phyloP scores from a whole-genome alignment of 2,888 invertebrate species.

The Campoletis raptor region DNA sequence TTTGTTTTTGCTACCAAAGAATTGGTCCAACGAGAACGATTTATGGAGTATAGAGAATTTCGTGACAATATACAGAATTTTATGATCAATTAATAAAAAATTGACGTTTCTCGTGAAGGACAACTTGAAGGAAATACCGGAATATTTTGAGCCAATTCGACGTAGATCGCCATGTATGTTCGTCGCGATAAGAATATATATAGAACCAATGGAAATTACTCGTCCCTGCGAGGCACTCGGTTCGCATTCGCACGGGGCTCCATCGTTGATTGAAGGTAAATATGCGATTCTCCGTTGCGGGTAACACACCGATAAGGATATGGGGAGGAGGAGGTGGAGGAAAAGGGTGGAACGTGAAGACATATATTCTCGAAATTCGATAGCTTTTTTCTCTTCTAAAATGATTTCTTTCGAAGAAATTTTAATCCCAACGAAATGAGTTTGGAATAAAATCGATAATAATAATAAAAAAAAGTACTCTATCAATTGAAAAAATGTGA shows the following conservation, averaged over 20 bases:
- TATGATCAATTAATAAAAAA: too few relatives aligned
- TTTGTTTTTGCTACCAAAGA: background rate
- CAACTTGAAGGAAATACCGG: background rate
- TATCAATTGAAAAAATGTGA: background rate
- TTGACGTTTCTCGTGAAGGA: background rate
- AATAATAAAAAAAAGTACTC: background rate
- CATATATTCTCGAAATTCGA: background rate
- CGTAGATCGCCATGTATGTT: background rate
- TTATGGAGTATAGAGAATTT: background rate
- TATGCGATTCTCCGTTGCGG: slow-evolving; percentile 40
- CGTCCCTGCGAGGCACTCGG: slow-evolving; percentile 31
- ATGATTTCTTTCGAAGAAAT: background rate
- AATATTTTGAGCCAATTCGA: background rate
- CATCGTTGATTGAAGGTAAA: slow-evolving; percentile 61
- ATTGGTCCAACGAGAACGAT: background rate
- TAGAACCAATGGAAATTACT: slow-evolving; percentile 18
- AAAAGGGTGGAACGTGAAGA: background rate
- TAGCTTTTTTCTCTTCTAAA: background rate
- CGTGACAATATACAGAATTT: too few relatives aligned
- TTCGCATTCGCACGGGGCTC: slow-evolving; percentile 28
- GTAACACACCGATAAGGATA: slow-evolving; percentile 17
- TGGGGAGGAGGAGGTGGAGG: background rate
- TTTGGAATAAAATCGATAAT: background rate
- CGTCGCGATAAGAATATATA: background rate
- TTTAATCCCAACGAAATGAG: background rate